Base-by-base conservation (phyloP, 2,888 invertebrate species). In the Philhelius pedissequus region DNA sequence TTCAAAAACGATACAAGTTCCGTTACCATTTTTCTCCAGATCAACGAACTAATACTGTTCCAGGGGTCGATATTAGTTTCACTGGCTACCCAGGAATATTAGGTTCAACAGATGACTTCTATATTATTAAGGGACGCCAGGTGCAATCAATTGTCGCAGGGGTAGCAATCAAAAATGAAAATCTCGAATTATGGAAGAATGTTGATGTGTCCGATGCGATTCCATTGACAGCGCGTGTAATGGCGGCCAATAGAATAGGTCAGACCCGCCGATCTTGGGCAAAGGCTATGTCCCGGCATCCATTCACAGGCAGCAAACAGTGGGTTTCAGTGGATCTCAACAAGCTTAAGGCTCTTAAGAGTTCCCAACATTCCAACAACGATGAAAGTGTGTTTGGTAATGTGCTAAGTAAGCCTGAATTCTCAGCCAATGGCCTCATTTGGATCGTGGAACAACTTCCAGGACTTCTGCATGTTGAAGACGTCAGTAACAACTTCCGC, bases 31-130 rank as follows among this genome's bases (percentile, higher is more conserved):
- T 92, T 62, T 93, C 94, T 11, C 92, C 93, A 3, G 92, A 92
- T 58, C 91, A 92, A 56, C 87, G 89, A 52, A 91, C 92, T 15
- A 91, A 92, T 15, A 90, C 93, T 3, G 94, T 96, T 22, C 94
- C 96, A 0, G 96, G 95, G 0, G 92, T 92, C 45, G 93, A 94
- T 4, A 93, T 96, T 22, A 93, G 95, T 9, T 97, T 97, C 92
- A 95, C 97, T 0, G 95, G 97, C 0, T 97, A 97, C 90, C 97
- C 97, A 0, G 97, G 96, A 9, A 94, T 95, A 13, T 89, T 97
- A 40, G 95, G 95, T 43, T 97, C 97, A 35, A 95, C 96, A 66
- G 97, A 97, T 90, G 97, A 97, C 89, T 96, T 95, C 90, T 97
- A 97, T 89, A 91, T 95, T 13, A 92, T 96, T 88, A 93, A 88